These are phyloP conservation scores for Nesidiocoris tenuis DNA, from an alignment of 2,888 invertebrate genomes.

Conservation along the genomic window DNA sequence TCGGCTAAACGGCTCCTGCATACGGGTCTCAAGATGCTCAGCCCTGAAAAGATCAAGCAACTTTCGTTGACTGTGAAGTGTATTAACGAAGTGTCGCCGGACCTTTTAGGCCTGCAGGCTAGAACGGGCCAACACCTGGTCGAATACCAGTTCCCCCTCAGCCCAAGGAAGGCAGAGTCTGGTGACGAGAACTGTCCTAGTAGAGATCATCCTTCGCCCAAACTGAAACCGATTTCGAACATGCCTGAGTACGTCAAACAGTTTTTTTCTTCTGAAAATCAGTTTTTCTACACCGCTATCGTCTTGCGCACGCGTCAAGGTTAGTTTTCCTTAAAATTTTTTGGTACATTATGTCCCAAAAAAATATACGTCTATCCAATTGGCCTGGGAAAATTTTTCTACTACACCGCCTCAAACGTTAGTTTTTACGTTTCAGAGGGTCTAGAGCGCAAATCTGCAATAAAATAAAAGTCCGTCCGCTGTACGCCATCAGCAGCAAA, in stretches of 20 bases:
- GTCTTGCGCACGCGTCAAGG: too few relatives aligned
- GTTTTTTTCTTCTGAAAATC: too few relatives aligned
- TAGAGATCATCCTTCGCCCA: constrained; percentile 6
- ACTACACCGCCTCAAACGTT: too few relatives aligned
- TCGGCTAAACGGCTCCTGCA: constrained; percentile 86
- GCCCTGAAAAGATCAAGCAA: constrained; percentile 77
- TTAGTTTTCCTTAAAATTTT: too few relatives aligned
- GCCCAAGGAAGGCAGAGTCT: constrained; percentile 5
- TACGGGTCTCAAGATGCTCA: constrained; percentile 79
- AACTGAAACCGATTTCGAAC: constrained; percentile 43
- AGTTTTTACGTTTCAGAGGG: too few relatives aligned
- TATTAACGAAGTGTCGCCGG: constrained; percentile 73
- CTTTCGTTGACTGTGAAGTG: constrained; percentile 64
- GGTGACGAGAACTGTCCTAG: constrained; percentile 8
- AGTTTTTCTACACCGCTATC: too few relatives aligned
- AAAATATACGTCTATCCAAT: too few relatives aligned
- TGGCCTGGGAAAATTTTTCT: too few relatives aligned
- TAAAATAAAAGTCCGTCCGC: too few relatives aligned
- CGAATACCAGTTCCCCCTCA: not conserved
- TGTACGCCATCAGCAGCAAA: too few relatives aligned
- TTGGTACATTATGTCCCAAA: too few relatives aligned
- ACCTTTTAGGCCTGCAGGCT: constrained; percentile 82
- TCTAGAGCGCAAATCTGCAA: too few relatives aligned
- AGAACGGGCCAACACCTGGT: constrained; percentile 52
- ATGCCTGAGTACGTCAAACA: constrained; percentile 49